These are phyloP conservation scores for Dasyurus viverrinus DNA, from an alignment of 2,113 vertebrate species.

Conservation along the genomic window DNA sequence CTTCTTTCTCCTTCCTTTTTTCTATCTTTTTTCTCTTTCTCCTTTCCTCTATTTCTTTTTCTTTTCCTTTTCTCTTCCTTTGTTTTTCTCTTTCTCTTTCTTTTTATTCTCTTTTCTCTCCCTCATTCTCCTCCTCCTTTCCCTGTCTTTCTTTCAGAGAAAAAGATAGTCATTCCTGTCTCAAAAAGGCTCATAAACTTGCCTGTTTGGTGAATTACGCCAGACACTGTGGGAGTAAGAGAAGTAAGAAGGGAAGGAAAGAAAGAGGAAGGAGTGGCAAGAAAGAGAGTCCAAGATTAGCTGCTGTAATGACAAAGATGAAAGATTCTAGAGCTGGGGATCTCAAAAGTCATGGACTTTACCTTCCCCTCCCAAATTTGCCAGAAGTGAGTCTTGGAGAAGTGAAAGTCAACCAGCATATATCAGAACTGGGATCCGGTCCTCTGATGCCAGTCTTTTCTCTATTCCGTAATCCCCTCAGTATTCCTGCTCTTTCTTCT, in stretches of 20 bases:
- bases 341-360: neutral
- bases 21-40: neutral
- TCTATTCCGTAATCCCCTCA: fast-evolving
- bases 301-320: neutral
- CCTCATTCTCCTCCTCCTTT: neutral
- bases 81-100: neutral
- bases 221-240: neutral
- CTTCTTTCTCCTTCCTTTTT: too few relatives aligned
- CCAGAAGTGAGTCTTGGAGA: neutral
- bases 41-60: too few relatives aligned
- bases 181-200: neutral
- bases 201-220: neutral
- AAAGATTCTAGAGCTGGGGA: neutral
- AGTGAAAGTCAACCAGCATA: neutral
- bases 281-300: neutral
- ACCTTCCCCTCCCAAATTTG: neutral
- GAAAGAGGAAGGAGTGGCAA: neutral
- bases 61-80: fast-evolving
- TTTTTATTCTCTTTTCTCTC: neutral
- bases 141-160: neutral
- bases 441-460: neutral
- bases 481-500: neutral
- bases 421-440: neutral
- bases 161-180: neutral
- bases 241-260: neutral